Conservation (phyloP, 2,888 invertebrate genomes). For the Trachelus troglodyta region DNA sequence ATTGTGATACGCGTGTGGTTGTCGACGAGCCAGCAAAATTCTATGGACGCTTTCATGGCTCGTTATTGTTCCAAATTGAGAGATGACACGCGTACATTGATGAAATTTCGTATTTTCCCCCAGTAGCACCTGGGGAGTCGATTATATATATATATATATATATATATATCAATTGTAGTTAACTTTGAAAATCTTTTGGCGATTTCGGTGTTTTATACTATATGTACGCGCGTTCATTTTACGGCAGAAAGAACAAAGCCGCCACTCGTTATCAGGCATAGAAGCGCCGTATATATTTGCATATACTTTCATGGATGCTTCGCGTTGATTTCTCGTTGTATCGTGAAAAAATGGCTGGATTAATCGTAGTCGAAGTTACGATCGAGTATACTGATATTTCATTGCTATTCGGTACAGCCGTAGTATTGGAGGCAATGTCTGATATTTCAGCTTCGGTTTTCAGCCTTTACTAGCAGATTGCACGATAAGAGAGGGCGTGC, state of each 20-base stretch:
- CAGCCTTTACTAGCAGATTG: constrained; percentile 22
- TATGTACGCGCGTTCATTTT: not conserved
- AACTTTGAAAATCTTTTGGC: not conserved
- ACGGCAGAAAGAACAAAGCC: not conserved
- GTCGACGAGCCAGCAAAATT: not conserved
- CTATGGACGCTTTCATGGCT: not conserved
- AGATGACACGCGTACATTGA: not conserved
- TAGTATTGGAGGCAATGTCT: constrained; percentile 6
- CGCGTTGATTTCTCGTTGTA: not conserved
- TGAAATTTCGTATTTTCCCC: not conserved
- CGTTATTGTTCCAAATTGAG: not conserved
- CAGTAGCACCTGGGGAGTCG: not conserved
- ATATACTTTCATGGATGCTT: not conserved
- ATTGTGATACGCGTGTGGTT: not conserved
- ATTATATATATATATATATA: not conserved
- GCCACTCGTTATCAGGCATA: not conserved
- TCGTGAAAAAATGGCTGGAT: not conserved
- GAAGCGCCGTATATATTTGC: not conserved
- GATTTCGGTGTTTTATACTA: not conserved
- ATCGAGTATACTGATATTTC: not conserved
- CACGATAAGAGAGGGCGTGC: constrained; percentile 30
- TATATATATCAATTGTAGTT: not conserved
- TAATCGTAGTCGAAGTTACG: not conserved
- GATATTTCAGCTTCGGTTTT: constrained; percentile 11
- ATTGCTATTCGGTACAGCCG: constrained; percentile 8